Percentiles rank a stretch among this genome's conserved stretches.
phyloP scores from a whole-genome alignment of 2,888 invertebrate genomes.

The Meiosimyza platycephala region DNA sequence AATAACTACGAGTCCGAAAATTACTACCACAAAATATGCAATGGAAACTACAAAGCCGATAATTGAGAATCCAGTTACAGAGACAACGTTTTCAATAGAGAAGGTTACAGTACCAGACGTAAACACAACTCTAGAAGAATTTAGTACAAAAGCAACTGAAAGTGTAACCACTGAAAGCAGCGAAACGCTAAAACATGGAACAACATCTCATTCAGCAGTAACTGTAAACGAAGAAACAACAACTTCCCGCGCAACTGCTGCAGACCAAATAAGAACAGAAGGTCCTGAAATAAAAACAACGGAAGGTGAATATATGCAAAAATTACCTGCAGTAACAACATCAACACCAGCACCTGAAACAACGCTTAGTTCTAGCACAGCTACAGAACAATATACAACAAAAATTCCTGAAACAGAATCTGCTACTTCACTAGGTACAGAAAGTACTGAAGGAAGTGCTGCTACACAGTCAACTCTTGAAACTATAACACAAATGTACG shows the following conservation, averaged over 20 bases:
- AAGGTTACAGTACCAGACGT: too few species aligned
- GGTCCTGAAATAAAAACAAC: background rate
- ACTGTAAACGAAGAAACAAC: background rate
- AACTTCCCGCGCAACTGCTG: background rate
- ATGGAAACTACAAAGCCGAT: too few species aligned
- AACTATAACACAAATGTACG: slow-evolving; percentile 10
- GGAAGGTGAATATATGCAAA: background rate
- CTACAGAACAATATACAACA: background rate
- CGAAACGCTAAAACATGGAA: background rate
- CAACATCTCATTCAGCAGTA: background rate
- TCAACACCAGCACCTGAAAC: background rate
- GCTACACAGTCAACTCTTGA: background rate
- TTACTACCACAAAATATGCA: too few species aligned
- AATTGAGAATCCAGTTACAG: too few species aligned
- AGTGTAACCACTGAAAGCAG: too few species aligned
- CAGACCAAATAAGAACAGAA: background rate
- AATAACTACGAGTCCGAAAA: too few species aligned
- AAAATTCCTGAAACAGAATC: background rate
- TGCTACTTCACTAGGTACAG: background rate
- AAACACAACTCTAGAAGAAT: too few species aligned
- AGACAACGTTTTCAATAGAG: too few species aligned
- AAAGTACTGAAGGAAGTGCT: slow-evolving; percentile 1
- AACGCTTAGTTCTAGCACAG: background rate
- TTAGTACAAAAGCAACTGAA: too few species aligned
- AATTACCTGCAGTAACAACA: too few species aligned